phyloP scores from a whole-genome alignment of 2,113 vertebrate genomes.

The Amphiprion percula region DNA sequence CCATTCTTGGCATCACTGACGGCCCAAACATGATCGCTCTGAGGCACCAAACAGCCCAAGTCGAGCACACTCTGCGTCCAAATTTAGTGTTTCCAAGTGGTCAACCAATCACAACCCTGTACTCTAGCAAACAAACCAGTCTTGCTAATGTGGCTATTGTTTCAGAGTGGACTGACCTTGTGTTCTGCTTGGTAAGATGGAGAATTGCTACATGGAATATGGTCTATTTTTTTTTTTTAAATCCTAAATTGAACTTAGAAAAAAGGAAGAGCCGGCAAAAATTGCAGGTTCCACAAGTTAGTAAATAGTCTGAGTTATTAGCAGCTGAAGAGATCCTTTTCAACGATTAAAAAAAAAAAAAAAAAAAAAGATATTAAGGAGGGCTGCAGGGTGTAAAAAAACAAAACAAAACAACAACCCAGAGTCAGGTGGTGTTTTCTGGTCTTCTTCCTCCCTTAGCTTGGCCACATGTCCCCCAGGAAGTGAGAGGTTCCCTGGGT shows the following conservation, averaged over 20 bases:
- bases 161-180: slow-evolving; percentile 47
- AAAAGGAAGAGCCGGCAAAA: slow-evolving; percentile 68
- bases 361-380: slow-evolving; percentile 50
- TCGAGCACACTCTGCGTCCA: slow-evolving; percentile 35
- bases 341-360: slow-evolving; percentile 53
- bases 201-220: slow-evolving; percentile 82
- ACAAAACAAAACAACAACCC: not conserved
- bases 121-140: slow-evolving; percentile 50
- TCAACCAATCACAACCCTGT: slow-evolving; percentile 50
- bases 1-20: slow-evolving; percentile 31
- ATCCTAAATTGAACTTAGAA: slow-evolving; percentile 75
- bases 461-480: slow-evolving; percentile 40
- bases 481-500: slow-evolving; percentile 32
- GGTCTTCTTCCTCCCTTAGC: slow-evolving; percentile 32
- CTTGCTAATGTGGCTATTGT: slow-evolving; percentile 25
- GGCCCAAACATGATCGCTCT: not conserved
- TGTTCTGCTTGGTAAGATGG: slow-evolving; percentile 67
- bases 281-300: slow-evolving; percentile 76
- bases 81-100: slow-evolving; percentile 56
- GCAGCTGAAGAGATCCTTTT: slow-evolving; percentile 84
- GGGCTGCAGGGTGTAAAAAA: slow-evolving; percentile 43
- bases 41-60: slow-evolving; percentile 38
- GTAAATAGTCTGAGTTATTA: slow-evolving; percentile 83
- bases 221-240: slow-evolving; percentile 60
- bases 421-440: slow-evolving; percentile 55